Percentiles rank a stretch among this genome's conserved stretches.
Evolutionary conservation across 2,797 vertebrate species (phyloP).

Genomic region (Gymnoscopelus microlampas): DNA sequence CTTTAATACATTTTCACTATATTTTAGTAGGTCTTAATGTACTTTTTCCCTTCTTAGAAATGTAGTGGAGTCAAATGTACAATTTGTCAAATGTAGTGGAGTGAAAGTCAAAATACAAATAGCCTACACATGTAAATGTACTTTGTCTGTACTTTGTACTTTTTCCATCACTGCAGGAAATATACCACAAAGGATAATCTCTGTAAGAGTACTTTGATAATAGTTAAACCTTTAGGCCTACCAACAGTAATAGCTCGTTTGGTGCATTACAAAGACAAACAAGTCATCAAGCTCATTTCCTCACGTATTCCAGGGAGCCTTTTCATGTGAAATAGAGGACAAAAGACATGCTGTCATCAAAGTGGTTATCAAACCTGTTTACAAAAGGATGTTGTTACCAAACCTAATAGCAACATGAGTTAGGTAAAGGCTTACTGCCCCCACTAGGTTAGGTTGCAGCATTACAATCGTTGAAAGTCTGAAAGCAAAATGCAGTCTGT

Average conservation of each 20-base stretch:
- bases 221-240: no score
- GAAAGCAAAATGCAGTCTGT: slow-evolving; percentile 30
- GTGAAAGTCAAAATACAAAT: slow-evolving; percentile 3
- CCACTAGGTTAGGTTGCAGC: slow-evolving; percentile 33
- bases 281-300: slow-evolving; percentile 52
- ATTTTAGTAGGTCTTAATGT: no score
- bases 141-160: no score
- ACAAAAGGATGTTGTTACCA: slow-evolving; percentile 32
- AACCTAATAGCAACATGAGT: background rate
- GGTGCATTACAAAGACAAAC: slow-evolving; percentile 39
- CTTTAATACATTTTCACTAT: background rate
- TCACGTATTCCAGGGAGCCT: slow-evolving; percentile 51
- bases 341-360: slow-evolving; percentile 13
- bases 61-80: no score
- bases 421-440: slow-evolving; percentile 66
- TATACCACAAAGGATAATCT: no score
- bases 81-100: no score
- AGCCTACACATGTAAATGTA: no score
- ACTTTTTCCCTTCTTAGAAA: no score
- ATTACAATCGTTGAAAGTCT: background rate
- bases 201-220: no score
- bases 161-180: no score
- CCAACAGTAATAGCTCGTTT: slow-evolving; percentile 4
- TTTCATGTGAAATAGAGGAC: slow-evolving; percentile 40
- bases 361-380: slow-evolving; percentile 48